Evolutionary conservation across 2,113 vertebrate genomes (phyloP).

Genomic region (Arothron firmamentum): DNA sequence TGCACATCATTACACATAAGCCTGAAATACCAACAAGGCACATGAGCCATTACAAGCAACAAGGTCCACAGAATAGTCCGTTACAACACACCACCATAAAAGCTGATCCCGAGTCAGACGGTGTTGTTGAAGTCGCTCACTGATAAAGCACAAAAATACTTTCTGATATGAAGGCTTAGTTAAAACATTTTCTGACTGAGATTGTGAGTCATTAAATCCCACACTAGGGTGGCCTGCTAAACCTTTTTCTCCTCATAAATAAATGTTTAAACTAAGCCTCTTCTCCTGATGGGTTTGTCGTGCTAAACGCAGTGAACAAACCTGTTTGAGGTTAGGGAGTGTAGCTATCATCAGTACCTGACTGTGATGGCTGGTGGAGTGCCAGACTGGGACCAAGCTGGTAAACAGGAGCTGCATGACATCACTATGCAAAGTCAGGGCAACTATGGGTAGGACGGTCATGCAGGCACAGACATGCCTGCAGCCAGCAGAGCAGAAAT

Average conservation of each 20-base stretch:
- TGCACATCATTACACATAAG: conserved; percentile 20
- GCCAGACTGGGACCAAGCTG: conserved; percentile 33
- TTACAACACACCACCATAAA: conserved; percentile 25
- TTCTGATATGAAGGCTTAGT: background rate
- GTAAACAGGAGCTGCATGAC: conserved; percentile 37
- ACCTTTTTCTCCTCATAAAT: too few relatives aligned
- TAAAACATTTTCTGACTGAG: background rate
- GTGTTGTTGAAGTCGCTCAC: conserved; percentile 2
- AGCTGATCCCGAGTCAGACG: background rate
- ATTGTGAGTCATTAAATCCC: too few relatives aligned
- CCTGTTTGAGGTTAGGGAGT: conserved; percentile 42
- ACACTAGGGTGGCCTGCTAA: too few relatives aligned
- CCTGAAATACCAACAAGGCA: conserved; percentile 33
- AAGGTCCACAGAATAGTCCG: conserved; percentile 12
- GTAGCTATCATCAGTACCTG: conserved; percentile 38
- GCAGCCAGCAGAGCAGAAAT: conserved; percentile 19
- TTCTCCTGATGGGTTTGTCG: conserved; percentile 37
- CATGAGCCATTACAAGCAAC: conserved; percentile 1
- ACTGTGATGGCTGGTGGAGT: conserved; percentile 50
- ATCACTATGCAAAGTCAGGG: conserved; percentile 41
- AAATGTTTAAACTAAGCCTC: background rate
- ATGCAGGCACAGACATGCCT: conserved; percentile 53
- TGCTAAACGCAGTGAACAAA: too few relatives aligned
- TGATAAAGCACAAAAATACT: conserved; percentile 22
- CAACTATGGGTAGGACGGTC: conserved; percentile 28